Evolutionary conservation across 2,888 invertebrate species (phyloP), one percentile per base, ranked within the genome.

Genomic region (Tortrix viridana): DNA sequence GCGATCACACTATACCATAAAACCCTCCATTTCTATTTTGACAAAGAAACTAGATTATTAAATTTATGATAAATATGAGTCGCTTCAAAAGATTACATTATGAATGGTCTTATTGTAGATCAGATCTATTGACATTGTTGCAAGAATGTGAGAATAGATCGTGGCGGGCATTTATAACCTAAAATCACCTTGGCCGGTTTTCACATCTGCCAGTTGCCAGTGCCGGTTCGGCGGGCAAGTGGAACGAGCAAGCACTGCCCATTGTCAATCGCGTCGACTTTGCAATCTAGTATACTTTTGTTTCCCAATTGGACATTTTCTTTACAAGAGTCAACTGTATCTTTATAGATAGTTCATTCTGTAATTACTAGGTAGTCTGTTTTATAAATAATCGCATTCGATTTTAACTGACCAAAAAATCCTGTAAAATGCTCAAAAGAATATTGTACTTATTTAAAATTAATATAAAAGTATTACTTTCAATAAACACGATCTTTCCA

Each of bases 101-200:
- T 48, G n/a, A 26, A 44, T 61, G 52, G 22, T 57, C 20, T 50
- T 50, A 38, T 44, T 52, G 52, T 57, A 53, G 26, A 41, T 38
- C 14, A 43, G 57, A 57, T 48, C 57, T 55, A 60, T 64, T 54
- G 48, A 60, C 60, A 53, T 65, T 65, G 61, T 60, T 23, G 65
- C 56, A 48, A 55, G 62, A 52, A 63, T 53, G 53, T 63, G 53
- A 63, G 57, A 63, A 63, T 58, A 63, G 63, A 63, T 58, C 54
- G 54, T 55, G 57, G 41, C 58, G 44, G 52, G 49, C 49, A 64
- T 64, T 60, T 62, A 67, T 71, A 70, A 72, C 71, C 73, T 74
- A 74, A 72, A 71, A 72, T 82, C 76, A 81, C 87, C 88, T 88
- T 89, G 88, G 85, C 84, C 84, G 82, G 82, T 86, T 88, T 88